Evolutionary conservation across 2,888 invertebrate genomes (phyloP).

Genomic region (Lagria hirta): DNA sequence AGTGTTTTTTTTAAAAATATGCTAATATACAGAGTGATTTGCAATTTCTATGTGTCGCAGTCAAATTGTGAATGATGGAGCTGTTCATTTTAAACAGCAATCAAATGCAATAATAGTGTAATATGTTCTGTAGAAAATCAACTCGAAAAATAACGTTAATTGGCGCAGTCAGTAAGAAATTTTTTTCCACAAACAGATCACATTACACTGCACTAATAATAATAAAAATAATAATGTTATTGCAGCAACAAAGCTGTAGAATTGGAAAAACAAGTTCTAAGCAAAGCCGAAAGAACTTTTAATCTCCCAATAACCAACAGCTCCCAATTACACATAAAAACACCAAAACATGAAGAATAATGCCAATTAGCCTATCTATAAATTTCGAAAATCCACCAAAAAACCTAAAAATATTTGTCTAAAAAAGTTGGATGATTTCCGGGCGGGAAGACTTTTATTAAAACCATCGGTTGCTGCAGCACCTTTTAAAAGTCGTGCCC

Average conservation of each 20-base stretch:
- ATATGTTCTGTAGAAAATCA: no score
- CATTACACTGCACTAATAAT: slow-evolving; percentile 17
- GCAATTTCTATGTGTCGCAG: slow-evolving; percentile 48
- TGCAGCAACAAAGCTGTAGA: slow-evolving; percentile 29
- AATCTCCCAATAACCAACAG: slow-evolving; percentile 18
- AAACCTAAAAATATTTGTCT: slow-evolving; percentile 17
- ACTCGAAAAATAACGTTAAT: no score
- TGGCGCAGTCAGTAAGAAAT: no score
- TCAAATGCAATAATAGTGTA: no score
- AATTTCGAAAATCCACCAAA: no score
- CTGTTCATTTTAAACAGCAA: slow-evolving; percentile 23
- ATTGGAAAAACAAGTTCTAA: slow-evolving; percentile 29
- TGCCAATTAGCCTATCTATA: slow-evolving; percentile 49
- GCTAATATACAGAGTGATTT: slow-evolving; percentile 56
- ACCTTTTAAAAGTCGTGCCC: slow-evolving; percentile 52
- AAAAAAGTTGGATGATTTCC: slow-evolving; percentile 46
- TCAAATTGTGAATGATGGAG: slow-evolving; percentile 48
- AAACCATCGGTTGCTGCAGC: slow-evolving; percentile 51
- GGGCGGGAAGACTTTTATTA: slow-evolving; percentile 55
- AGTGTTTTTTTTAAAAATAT: slow-evolving; percentile 53
- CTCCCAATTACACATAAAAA: slow-evolving; percentile 33
- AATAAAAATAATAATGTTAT: slow-evolving; percentile 26
- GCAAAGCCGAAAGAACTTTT: slow-evolving; percentile 24
- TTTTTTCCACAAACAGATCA: no score
- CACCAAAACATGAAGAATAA: slow-evolving; percentile 47